Evolutionary conservation across 2,888 invertebrate species (phyloP).

Genomic region (Eupithecia inturbata): DNA sequence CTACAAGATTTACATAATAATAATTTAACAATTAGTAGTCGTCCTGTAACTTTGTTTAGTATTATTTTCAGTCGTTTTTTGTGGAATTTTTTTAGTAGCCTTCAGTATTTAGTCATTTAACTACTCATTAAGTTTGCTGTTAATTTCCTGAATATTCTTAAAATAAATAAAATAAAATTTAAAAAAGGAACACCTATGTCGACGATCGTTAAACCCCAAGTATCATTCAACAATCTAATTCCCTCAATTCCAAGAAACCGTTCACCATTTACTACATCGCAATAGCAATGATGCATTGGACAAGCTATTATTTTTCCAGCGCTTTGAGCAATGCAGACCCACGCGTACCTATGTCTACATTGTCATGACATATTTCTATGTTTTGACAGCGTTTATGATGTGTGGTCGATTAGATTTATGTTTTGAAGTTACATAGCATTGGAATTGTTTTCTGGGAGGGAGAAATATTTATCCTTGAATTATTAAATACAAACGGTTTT

Average conservation of each 20-base stretch:
- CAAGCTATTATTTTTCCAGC: constrained; percentile 41
- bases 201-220: not conserved
- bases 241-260: constrained; percentile 18
- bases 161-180: too few species aligned
- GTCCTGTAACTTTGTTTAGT: too few species aligned
- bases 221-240: constrained; percentile 11
- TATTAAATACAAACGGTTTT: not conserved
- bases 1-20: too few species aligned
- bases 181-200: too few species aligned
- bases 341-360: constrained; percentile 42
- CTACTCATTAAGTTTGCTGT: too few species aligned
- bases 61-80: too few species aligned
- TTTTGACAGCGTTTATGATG: constrained; percentile 35
- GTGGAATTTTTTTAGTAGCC: too few species aligned
- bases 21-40: too few species aligned
- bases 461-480: not conserved
- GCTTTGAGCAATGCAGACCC: constrained; percentile 42
- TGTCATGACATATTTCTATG: constrained; percentile 34
- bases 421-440: constrained; percentile 1
- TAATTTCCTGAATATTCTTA: too few species aligned
- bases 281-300: constrained; percentile 36
- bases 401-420: constrained; percentile 26
- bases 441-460: not conserved
- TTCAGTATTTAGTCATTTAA: too few species aligned
- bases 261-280: constrained; percentile 28